Percentiles rank a stretch among this genome's conserved stretches.
These are phyloP conservation scores for Porphyrio hochstetteri DNA, from an alignment of 2,113 vertebrate genomes.

Conservation along the genomic window DNA sequence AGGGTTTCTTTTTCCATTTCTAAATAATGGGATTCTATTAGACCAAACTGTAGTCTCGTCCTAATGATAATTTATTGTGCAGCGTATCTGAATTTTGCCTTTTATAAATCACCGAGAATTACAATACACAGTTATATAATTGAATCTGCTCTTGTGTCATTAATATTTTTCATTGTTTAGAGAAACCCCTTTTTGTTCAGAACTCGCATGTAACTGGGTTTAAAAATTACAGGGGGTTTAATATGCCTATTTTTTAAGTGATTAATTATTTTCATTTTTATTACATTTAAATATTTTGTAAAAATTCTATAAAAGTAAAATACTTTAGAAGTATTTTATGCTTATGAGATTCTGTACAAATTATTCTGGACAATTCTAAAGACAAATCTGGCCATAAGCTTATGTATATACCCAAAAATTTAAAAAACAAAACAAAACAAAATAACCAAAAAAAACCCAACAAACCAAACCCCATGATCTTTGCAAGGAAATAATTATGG, in stretches of 20 bases:
- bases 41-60: not conserved
- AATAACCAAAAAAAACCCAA: too few species aligned
- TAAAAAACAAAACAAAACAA: not conserved
- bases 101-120: constrained; percentile 45
- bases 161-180: constrained; percentile 35
- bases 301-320: not conserved
- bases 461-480: not conserved
- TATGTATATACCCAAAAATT: not conserved
- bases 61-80: constrained; percentile 51
- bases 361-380: not conserved
- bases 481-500: constrained; percentile 23
- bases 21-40: constrained; percentile 64
- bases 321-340: not conserved
- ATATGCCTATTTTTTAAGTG: not conserved
- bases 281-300: not conserved
- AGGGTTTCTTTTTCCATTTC: constrained; percentile 51
- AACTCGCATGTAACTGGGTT: not conserved
- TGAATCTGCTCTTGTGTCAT: constrained; percentile 9
- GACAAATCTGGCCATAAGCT: not conserved
- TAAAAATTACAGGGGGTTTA: not conserved
- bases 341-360: not conserved
- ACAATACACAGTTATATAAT: constrained; percentile 3
- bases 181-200: not conserved
- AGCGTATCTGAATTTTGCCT: constrained; percentile 43
- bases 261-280: not conserved